Percentiles rank a stretch among this genome's conserved stretches.
These are phyloP conservation scores for Tupiocoris notatus DNA, from an alignment of 2,888 invertebrate species.

Conservation along the genomic window DNA sequence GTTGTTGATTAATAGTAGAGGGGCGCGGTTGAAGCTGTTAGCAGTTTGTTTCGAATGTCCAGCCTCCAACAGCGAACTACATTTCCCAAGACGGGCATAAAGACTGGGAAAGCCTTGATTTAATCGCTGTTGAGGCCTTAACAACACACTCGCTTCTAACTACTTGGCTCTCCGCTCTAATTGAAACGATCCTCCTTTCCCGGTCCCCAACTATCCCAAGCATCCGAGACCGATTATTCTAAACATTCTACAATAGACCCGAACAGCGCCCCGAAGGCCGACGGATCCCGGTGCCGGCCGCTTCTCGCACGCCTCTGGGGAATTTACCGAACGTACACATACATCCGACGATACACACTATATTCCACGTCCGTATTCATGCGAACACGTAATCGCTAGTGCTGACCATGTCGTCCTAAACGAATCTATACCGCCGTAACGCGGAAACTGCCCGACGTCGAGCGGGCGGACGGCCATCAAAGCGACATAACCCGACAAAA, in stretches of 20 bases:
- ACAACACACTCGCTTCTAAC: conserved; percentile 37
- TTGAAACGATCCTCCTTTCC: conserved; percentile 39
- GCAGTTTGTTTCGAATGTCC: conserved; percentile 41
- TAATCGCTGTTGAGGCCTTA: conserved; percentile 40
- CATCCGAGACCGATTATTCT: conserved; percentile 35
- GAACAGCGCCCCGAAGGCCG: conserved; percentile 14
- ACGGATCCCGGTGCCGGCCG: not conserved
- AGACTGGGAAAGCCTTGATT: conserved; percentile 43
- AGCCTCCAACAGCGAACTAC: conserved; percentile 39
- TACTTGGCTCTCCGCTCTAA: conserved; percentile 37
- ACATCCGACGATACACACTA: not conserved
- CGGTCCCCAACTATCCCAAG: conserved; percentile 31
- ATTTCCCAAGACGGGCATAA: conserved; percentile 44
- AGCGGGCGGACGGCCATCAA: too few species aligned
- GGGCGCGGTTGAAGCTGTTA: conserved; percentile 39
- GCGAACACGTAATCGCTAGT: not conserved
- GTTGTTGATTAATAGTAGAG: conserved; percentile 39
- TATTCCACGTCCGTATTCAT: not conserved
- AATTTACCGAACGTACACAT: not conserved
- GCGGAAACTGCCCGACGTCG: too few species aligned
- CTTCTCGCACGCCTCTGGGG: not conserved
- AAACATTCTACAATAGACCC: conserved; percentile 30
- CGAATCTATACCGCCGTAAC: not conserved
- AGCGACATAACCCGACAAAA: too few species aligned
- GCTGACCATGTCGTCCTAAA: not conserved